Evolutionary conservation across 2,797 vertebrate genomes (phyloP).

Genomic region (Thamnophis elegans): DNA sequence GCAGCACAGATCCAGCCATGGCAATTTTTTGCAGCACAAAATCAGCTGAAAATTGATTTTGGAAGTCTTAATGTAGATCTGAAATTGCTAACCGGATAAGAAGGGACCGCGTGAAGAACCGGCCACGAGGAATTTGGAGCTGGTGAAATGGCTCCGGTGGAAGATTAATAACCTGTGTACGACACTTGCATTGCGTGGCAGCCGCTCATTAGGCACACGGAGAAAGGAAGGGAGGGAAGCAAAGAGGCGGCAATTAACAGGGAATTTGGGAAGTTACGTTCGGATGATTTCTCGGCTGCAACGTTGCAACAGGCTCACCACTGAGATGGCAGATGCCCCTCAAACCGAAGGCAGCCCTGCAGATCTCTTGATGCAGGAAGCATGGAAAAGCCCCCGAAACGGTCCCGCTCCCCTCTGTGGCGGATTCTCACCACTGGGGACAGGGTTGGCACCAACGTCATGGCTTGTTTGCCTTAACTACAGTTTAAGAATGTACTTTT

Average conservation of each 20-base stretch:
- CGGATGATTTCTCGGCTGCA: neutral
- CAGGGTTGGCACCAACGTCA: too few relatives aligned
- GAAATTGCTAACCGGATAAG: constrained; percentile 71
- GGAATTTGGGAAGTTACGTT: neutral
- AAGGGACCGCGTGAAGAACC: constrained; percentile 60
- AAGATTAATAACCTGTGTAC: constrained; percentile 62
- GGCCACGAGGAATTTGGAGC: constrained; percentile 44
- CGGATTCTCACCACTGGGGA: neutral
- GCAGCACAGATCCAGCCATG: constrained; percentile 75
- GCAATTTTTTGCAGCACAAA: constrained; percentile 74
- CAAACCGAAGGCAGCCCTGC: neutral
- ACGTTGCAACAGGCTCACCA: neutral
- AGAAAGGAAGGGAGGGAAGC: constrained; percentile 29
- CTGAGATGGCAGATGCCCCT: neutral
- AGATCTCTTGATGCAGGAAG: neutral
- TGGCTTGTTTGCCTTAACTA: neutral
- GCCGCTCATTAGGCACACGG: constrained; percentile 20
- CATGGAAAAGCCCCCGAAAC: neutral
- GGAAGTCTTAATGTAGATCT: constrained; percentile 69
- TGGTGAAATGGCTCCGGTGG: constrained; percentile 38
- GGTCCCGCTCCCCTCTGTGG: neutral
- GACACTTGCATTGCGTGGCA: constrained; percentile 51
- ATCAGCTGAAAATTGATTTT: constrained; percentile 84
- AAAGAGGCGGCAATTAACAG: constrained; percentile 48
- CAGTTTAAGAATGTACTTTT: neutral